Percentiles rank a stretch among this genome's conserved stretches.
Conservation (phyloP, 1,140 invertebrate genomes). For the Drosophila rufa region DNA sequence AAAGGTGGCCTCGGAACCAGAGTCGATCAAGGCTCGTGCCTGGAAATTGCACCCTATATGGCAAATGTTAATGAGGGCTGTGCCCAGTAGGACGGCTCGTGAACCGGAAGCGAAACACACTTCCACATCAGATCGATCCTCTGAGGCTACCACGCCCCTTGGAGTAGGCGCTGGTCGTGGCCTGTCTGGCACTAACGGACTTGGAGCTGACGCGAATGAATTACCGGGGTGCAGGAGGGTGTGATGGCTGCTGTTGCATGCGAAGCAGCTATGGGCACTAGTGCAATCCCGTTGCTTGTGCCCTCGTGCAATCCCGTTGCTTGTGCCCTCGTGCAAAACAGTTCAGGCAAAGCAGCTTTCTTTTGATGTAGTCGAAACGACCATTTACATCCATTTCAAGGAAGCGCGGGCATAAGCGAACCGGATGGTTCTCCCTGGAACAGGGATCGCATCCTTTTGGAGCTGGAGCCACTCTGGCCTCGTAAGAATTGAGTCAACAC, state of each 20-base stretch:
- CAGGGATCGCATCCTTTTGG: no score
- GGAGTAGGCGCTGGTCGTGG: background rate
- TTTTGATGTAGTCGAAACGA: no score
- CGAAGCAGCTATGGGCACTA: no score
- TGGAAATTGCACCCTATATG: background rate
- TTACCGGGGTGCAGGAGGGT: background rate
- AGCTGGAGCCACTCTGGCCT: no score
- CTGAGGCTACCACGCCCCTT: background rate
- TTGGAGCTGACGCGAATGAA: background rate
- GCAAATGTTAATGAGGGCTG: background rate
- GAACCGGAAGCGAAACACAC: background rate
- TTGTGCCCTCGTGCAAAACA: background rate
- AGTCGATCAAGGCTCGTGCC: background rate
- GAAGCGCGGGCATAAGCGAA: no score
- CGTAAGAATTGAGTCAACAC: no score
- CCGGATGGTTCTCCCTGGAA: no score
- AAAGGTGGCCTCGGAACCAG: background rate
- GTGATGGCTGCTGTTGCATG: no score
- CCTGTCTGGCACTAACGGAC: background rate
- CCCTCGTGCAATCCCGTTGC: background rate
- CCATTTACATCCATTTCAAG: no score
- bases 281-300: background rate
- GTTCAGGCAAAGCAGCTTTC: background rate
- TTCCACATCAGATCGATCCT: background rate
- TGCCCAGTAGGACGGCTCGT: no score